Conservation (phyloP, 2,888 invertebrate genomes). For the Eristalis intricaria region DNA sequence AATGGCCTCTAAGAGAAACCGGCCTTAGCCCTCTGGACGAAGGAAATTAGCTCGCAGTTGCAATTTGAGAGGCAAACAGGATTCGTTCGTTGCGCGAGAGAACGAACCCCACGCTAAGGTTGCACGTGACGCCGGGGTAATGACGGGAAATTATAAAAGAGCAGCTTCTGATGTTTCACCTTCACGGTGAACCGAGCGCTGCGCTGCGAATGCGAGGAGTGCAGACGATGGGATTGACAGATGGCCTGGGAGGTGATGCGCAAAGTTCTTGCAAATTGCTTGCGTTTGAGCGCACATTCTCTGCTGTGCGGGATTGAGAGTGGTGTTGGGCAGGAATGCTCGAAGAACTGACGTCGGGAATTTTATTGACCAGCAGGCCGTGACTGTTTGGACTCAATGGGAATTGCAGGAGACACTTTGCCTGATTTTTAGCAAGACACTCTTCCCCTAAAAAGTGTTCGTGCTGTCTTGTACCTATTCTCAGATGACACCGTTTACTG, state of each 20-base stretch:
- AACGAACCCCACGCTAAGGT: constrained; percentile 14
- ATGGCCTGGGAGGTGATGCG: background rate
- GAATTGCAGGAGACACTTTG: too few species aligned
- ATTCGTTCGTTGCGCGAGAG: constrained; percentile 15
- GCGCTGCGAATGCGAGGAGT: background rate
- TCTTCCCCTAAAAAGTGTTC: too few species aligned
- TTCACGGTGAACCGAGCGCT: constrained; percentile 40
- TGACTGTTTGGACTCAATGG: too few species aligned
- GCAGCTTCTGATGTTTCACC: constrained; percentile 64
- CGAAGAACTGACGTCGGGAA: too few species aligned
- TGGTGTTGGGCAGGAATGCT: too few species aligned
- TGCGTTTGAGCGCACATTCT: background rate
- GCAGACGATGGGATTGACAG: background rate
- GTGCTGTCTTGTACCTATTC: too few species aligned
- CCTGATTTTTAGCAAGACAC: too few species aligned
- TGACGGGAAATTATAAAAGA: constrained; percentile 53
- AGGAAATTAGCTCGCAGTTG: constrained; percentile 42
- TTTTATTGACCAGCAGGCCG: too few species aligned
- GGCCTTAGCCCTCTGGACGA: constrained; percentile 23
- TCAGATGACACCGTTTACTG: too few species aligned
- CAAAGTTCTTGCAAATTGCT: background rate
- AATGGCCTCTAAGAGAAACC: constrained; percentile 24
- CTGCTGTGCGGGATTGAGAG: background rate
- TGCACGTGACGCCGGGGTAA: constrained; percentile 54
- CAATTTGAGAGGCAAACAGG: constrained; percentile 34